Base-by-base conservation (phyloP, 2,113 vertebrate genomes). In the Oxygymnocypris stewartii region DNA sequence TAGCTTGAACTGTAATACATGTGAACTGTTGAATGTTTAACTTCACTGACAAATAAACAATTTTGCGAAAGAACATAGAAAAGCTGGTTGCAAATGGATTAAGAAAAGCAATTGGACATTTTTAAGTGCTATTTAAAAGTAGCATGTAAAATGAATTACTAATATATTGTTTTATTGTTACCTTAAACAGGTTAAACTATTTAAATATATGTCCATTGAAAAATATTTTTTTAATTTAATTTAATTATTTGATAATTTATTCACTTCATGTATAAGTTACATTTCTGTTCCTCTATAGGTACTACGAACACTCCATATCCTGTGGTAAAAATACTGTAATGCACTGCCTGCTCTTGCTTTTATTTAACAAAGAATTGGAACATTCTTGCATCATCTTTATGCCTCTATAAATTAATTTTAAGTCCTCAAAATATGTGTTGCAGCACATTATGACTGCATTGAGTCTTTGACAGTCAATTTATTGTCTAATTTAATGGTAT, bases 391-490 rank as follows among this genome's bases (percentile, higher is more conserved):
- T 40, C 35, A 28, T 16, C 37, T 25, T 25, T 16, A 63, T 40
- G 23, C 37, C 37, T 8, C 23, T 61, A 13, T n/a, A 59, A 40
- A 61, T 11, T 23, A 23, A 81, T 28, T 82, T 20, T 31, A 67
- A 28, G 8, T 18, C n/a, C 9, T 25, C n/a, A 25, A 80, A 63
- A 25, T 1, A 63, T 10, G 37, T n/a, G 1, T 47, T 47, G 23
- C 35, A 61, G 18, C 13, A 10, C 37, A 25, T 42, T 47, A 77
- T 31, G 47, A 35, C 12, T 25, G 4, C 63, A 79, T 31, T 47
- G 71, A 49, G 31, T 47, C 18, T 82, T 57, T 57, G 84, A 73
- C 57, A 44, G 85, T 20, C 35, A 67, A 88, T 74, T 31, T 67
- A 75, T 82, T 85, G 35, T 14, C 31, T 78, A 78, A 57, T 77